Conservation (phyloP, 2,797 vertebrate genomes). For the Diglossa cyanea region DNA sequence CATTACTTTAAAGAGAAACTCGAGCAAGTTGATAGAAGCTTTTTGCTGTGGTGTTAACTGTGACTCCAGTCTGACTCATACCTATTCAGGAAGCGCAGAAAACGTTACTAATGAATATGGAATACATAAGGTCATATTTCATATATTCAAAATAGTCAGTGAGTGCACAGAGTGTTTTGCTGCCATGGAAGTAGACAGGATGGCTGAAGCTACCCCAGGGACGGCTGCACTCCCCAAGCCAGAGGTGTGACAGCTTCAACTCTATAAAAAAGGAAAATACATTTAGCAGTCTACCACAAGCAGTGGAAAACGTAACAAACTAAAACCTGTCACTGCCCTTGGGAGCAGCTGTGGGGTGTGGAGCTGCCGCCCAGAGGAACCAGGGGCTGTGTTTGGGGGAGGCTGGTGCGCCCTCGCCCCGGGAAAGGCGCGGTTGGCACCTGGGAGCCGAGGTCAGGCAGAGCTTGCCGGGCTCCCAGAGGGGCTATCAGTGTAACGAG, state of each 20-base stretch:
- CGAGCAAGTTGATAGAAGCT: background rate
- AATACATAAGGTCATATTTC: constrained; percentile 7
- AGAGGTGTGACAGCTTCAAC: background rate
- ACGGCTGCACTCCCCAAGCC: accelerated
- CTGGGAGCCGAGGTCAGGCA: constrained; percentile 62
- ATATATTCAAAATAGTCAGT: background rate
- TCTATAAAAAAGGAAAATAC: background rate
- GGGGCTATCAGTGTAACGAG: constrained; percentile 88
- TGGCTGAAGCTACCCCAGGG: background rate
- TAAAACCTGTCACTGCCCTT: background rate
- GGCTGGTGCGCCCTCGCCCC: background rate
- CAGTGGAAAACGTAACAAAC: background rate
- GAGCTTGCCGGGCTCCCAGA: constrained; percentile 79
- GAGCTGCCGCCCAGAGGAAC: accelerated
- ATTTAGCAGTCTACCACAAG: background rate
- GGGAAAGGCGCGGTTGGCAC: background rate
- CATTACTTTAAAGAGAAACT: background rate
- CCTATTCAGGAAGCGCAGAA: constrained; percentile 1
- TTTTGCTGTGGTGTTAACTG: background rate
- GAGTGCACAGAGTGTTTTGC: background rate
- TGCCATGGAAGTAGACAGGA: background rate
- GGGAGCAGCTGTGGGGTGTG: background rate
- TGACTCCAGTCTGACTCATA: constrained; percentile 14
- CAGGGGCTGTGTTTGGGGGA: background rate
- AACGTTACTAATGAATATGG: constrained; percentile 20